Conservation (phyloP, 1,140 invertebrate species). For the Maniola jurtina region DNA sequence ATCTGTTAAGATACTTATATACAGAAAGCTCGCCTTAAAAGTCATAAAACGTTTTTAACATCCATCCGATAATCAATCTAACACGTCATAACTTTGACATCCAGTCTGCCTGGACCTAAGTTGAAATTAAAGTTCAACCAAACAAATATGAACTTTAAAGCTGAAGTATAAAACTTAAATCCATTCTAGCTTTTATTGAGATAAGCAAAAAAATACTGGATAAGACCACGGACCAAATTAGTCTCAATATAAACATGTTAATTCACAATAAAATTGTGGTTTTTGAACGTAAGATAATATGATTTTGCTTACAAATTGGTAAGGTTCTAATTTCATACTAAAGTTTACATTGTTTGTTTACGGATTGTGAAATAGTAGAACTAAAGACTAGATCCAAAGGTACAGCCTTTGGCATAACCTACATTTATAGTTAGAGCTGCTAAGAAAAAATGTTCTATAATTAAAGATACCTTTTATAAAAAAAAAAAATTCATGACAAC, state of each 20-base stretch:
- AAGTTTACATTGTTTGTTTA: conserved; percentile 5
- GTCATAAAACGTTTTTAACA: conserved; percentile 79
- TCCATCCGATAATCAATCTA: conserved; percentile 80
- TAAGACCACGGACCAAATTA: conserved; percentile 66
- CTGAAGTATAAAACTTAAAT: conserved; percentile 29
- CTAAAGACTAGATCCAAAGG: no score
- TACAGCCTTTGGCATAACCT: no score
- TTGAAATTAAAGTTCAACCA: conserved; percentile 32
- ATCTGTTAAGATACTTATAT: conserved; percentile 63
- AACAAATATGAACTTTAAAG: conserved; percentile 35
- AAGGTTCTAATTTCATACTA: conserved; percentile 29
- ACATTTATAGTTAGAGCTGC: no score
- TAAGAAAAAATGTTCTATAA: no score
- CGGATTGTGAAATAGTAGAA: neutral
- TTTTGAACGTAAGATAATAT: conserved; percentile 49
- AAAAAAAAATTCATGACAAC: no score
- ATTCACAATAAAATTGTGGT: conserved; percentile 70
- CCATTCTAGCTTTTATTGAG: conserved; percentile 20
- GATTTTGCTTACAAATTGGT: conserved; percentile 67
- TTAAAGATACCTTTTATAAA: no score
- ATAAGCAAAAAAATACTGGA: conserved; percentile 52
- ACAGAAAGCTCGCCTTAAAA: conserved; percentile 67
- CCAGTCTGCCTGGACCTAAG: conserved; percentile 60
- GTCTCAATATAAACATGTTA: conserved; percentile 75
- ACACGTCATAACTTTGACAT: conserved; percentile 80